These are phyloP conservation scores for Callocephalon fimbriatum DNA, from an alignment of 2,113 vertebrate genomes.

Conservation along the genomic window DNA sequence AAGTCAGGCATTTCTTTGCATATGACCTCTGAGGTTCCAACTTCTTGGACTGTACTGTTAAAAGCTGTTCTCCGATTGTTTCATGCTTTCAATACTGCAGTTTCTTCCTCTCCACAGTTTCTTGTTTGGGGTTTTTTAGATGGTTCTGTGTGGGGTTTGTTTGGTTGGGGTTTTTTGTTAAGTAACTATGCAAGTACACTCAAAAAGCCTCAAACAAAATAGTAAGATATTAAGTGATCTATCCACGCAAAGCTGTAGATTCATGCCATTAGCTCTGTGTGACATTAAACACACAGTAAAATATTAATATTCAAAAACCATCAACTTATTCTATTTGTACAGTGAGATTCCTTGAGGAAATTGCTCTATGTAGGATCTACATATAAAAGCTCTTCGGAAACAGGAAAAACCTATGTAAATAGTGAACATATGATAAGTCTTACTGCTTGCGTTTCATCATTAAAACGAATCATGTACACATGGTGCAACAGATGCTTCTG, in stretches of 20 bases:
- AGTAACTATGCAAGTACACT: not conserved
- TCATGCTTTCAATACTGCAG: not conserved
- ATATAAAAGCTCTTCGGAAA: not conserved
- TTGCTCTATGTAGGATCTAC: not conserved
- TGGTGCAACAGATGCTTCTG: conserved; percentile 40
- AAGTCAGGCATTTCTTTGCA: not conserved
- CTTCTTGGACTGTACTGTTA: not conserved
- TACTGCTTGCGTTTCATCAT: not conserved
- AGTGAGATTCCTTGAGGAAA: not conserved
- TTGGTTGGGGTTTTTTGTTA: not conserved
- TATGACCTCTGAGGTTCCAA: not conserved
- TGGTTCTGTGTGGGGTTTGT: not conserved
- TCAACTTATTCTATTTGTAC: not conserved
- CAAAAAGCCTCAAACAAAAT: not conserved
- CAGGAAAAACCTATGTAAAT: conserved; percentile 8
- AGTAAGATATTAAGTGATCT: not conserved
- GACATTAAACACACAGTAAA: not conserved
- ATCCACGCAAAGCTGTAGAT: not conserved
- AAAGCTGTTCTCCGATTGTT: not conserved
- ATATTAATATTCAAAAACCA: not conserved
- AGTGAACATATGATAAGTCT: not conserved
- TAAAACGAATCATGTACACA: not conserved
- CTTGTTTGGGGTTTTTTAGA: too few species aligned
- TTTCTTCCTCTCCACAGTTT: not conserved
- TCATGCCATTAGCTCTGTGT: not conserved